These are phyloP conservation scores for Cyprinella venusta DNA, from an alignment of 2,797 vertebrate genomes.

Conservation along the genomic window DNA sequence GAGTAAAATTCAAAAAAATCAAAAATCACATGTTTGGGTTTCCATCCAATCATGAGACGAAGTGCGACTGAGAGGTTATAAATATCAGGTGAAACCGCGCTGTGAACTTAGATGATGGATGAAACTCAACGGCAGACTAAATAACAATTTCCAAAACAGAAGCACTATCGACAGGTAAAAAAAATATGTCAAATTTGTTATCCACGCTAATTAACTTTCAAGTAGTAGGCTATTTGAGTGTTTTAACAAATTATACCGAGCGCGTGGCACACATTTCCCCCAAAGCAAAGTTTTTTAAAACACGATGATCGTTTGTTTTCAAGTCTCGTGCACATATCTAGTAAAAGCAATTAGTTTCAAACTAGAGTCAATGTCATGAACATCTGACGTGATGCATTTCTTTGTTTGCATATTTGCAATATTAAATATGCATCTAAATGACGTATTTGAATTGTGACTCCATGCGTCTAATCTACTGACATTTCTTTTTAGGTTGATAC, in stretches of 20 bases:
- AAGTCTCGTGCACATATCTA: background rate
- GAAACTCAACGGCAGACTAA: rapidly evolving
- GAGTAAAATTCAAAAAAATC: background rate
- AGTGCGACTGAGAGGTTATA: background rate
- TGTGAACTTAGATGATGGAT: background rate
- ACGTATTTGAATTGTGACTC: background rate
- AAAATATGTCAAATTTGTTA: too few relatives aligned
- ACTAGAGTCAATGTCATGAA: background rate
- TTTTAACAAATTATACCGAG: background rate
- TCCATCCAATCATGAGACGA: conserved; percentile 33
- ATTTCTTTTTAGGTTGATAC: background rate
- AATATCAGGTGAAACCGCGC: background rate
- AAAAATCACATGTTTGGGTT: background rate
- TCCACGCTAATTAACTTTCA: background rate
- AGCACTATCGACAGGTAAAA: background rate
- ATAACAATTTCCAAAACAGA: background rate
- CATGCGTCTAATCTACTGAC: background rate
- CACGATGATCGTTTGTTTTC: background rate
- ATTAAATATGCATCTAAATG: background rate
- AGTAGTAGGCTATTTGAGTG: background rate
- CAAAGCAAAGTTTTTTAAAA: background rate
- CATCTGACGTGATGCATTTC: background rate
- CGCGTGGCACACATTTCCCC: background rate
- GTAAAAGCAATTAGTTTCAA: background rate
- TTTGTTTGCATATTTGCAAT: background rate